phyloP scores from a whole-genome alignment of 2,113 vertebrate species.

The Lasiurus borealis region DNA sequence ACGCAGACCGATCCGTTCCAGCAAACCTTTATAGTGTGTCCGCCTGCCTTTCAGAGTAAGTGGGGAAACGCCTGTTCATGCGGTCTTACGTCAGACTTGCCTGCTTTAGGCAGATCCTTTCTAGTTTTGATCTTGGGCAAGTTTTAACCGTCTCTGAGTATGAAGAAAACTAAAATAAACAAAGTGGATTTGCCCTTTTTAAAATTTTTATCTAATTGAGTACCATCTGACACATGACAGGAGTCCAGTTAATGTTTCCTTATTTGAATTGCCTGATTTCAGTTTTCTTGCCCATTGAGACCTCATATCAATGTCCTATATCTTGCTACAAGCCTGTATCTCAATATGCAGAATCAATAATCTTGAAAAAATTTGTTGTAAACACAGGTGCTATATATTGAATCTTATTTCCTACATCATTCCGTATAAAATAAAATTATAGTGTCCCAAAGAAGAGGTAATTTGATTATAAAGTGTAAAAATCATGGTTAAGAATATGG shows the following conservation, averaged over 20 bases:
- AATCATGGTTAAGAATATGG: conserved; percentile 50
- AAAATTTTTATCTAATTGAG: not conserved
- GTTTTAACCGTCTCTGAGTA: conserved; percentile 42
- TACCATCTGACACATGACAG: not conserved
- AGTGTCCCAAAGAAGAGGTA: conserved; percentile 4
- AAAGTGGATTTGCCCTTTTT: conserved; percentile 51
- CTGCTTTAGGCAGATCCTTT: not conserved
- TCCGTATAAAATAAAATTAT: conserved; percentile 52
- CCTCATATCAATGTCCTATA: not conserved
- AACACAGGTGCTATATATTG: conserved; percentile 33
- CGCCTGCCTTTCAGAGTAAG: conserved; percentile 97
- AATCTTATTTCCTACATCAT: conserved; percentile 28
- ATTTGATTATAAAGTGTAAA: conserved; percentile 62
- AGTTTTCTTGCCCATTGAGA: conserved; percentile 48
- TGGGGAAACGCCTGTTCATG: not conserved
- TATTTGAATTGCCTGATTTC: conserved; percentile 26
- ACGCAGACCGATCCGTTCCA: conserved; percentile 97
- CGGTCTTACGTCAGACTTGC: not conserved
- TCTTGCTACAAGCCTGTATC: not conserved
- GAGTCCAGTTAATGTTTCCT: not conserved
- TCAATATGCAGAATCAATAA: conserved; percentile 14
- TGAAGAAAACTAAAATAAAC: conserved; percentile 24
- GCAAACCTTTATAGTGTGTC: conserved; percentile 98
- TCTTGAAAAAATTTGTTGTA: conserved; percentile 44
- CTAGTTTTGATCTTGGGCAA: conserved; percentile 46